Base-by-base conservation (phyloP, 2,113 vertebrate species). In the Xiphophorus couchianus region DNA sequence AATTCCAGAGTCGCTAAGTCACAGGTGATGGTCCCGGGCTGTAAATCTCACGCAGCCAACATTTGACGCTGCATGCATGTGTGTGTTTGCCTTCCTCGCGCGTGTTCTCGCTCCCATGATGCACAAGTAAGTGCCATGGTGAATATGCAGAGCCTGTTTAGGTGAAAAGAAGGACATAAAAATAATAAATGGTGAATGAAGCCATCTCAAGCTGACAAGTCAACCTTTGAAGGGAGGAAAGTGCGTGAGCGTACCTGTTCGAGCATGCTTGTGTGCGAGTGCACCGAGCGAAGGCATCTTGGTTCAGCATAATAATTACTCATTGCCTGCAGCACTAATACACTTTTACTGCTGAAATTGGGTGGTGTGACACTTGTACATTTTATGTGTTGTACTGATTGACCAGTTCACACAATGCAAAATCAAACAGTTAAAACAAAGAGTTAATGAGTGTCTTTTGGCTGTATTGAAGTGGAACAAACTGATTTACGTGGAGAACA, bases 1-100 rank as follows among this genome's bases (percentile, higher is more conserved):
- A 97, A 97, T 98, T 99, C 96, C 96, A 93, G 94, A 95, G 94
- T 94, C 81, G 93, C 95, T 95, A 95, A 95, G 95, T 96, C 96
- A 94, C 96, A 98, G 97, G 96, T 98, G 96, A 97, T 94, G 93
- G 95, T 95, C 95, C 93, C 85, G 78, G 69, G 90, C 92, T 93
- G 94, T 98, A 97, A 98, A 98, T 97, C 96, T 91, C 82, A 85
- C 88, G 80, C 82, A 87, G 92, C 77, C 80, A 89, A 82, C 81
- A 76, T 91, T 81, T 86, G 89, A 90, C 84, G 44, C 70, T 44
- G 60, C 72, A 33, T 70, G 69, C 69, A 68, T 66, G 73, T 84
- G 81, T 80, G 73, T 66, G 64, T 78, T 60, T 71, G 68, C 76
- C 62, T 74, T 62, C 67, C 69, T 71, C 78, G 70, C 64, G 80